Evolutionary conservation across 2,797 vertebrate species (phyloP).

Genomic region (Valencia hispanica): DNA sequence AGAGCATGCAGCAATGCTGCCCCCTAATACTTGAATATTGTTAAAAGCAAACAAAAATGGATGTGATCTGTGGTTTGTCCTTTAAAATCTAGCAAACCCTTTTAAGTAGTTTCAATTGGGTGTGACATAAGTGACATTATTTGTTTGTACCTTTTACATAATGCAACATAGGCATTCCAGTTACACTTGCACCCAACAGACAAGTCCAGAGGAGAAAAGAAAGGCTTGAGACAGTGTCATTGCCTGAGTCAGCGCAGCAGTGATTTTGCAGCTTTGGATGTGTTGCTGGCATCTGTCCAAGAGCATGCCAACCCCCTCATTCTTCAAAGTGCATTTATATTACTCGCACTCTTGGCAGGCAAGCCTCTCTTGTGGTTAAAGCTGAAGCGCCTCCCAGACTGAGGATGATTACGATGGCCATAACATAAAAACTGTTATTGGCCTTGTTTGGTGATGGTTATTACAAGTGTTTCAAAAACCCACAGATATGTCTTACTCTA

Average conservation of each 20-base stretch:
- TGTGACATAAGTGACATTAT: constrained; percentile 51
- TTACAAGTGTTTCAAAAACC: constrained; percentile 78
- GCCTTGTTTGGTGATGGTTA: constrained; percentile 80
- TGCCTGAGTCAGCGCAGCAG: constrained; percentile 76
- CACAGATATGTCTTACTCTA: constrained; percentile 60
- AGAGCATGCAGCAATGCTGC: constrained; percentile 76
- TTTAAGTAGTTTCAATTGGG: constrained; percentile 45
- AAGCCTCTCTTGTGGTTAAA: constrained; percentile 69
- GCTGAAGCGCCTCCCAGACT: constrained; percentile 77
- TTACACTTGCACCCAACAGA: constrained; percentile 28
- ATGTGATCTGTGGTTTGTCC: constrained; percentile 30
- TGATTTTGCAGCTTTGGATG: constrained; percentile 79
- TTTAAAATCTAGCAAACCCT: constrained; percentile 30
- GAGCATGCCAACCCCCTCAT: constrained; percentile 73
- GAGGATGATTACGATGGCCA: constrained; percentile 80
- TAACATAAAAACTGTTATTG: constrained; percentile 82
- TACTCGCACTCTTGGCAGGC: constrained; percentile 77
- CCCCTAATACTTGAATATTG: constrained; percentile 72
- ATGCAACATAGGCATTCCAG: constrained; percentile 46
- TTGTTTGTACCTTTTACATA: constrained; percentile 60
- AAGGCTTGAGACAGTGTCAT: constrained; percentile 63
- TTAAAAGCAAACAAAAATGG: constrained; percentile 25
- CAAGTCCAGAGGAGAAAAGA: constrained; percentile 48
- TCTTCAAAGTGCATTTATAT: constrained; percentile 84
- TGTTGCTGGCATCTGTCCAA: constrained; percentile 78